Percentiles rank a stretch among this genome's conserved stretches.
These are phyloP conservation scores for Cottoperca gobio DNA, from an alignment of 2,797 vertebrate species.

Conservation along the genomic window DNA sequence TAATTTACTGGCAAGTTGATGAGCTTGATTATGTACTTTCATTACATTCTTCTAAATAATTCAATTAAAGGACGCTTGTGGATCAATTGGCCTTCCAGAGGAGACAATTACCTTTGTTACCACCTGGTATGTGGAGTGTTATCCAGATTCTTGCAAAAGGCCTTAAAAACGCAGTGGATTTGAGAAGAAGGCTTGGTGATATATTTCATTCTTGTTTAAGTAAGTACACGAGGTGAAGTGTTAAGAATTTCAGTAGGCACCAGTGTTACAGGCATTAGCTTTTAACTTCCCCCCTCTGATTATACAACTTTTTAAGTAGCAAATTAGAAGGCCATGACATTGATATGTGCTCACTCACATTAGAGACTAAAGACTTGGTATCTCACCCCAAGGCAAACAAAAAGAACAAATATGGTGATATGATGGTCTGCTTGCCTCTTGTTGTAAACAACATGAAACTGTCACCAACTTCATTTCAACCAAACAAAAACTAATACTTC, in stretches of 20 bases:
- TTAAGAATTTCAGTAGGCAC: conserved; percentile 73
- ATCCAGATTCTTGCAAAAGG: conserved; percentile 44
- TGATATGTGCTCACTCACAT: conserved; percentile 43
- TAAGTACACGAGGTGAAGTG: conserved; percentile 67
- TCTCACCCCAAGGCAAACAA: conserved; percentile 30
- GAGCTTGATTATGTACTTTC: conserved; percentile 41
- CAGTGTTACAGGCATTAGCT: conserved; percentile 71
- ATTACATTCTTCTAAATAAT: conserved; percentile 51
- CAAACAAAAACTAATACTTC: conserved; percentile 55
- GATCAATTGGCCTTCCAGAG: conserved; percentile 41
- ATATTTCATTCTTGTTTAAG: conserved; percentile 41
- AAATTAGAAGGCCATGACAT: conserved; percentile 51
- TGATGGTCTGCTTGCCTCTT: conserved; percentile 52
- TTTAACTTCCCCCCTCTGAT: conserved; percentile 46
- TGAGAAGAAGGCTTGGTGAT: conserved; percentile 42
- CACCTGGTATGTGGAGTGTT: conserved; percentile 58
- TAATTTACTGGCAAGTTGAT: conserved; percentile 26
- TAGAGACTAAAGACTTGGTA: conserved; percentile 39
- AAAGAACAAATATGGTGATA: conserved; percentile 28
- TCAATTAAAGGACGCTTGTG: conserved; percentile 57
- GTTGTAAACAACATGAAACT: conserved; percentile 56
- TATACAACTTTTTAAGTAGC: conserved; percentile 49
- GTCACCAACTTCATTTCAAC: conserved; percentile 54
- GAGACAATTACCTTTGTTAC: conserved; percentile 45
- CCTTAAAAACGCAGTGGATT: conserved; percentile 44